Conservation (phyloP, 2,797 vertebrate species). For the Gymnodraco acuticeps region DNA sequence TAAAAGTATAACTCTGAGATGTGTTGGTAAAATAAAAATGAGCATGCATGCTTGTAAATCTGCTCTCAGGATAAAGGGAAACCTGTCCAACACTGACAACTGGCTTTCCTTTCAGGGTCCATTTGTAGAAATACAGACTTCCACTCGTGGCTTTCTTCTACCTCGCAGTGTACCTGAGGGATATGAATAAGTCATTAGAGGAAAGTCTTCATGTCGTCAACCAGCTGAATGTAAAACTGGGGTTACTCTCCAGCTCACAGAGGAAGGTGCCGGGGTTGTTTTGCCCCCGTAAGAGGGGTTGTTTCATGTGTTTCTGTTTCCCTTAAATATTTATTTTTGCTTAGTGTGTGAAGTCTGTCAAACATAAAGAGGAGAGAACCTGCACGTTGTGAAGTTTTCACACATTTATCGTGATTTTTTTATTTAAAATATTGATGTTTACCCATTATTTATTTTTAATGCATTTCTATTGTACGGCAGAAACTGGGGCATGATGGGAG, state of each 20-base stretch:
- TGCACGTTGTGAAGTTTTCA: background rate
- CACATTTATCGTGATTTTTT: background rate
- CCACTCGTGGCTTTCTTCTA: constrained; percentile 28
- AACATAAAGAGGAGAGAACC: background rate
- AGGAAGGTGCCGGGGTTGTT: background rate
- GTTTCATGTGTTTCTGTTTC: constrained; percentile 35
- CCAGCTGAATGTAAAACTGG: constrained; percentile 36
- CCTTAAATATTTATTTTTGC: constrained; percentile 16
- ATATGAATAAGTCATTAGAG: constrained; percentile 71
- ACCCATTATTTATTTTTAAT: constrained; percentile 14
- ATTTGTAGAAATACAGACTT: constrained; percentile 63
- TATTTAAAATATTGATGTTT: constrained; percentile 33
- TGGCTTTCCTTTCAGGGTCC: constrained; percentile 64
- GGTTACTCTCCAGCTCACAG: constrained; percentile 20
- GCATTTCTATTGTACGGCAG: background rate
- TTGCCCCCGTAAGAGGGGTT: background rate
- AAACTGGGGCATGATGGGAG: background rate
- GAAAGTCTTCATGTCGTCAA: constrained; percentile 42
- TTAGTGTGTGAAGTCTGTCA: constrained; percentile 21
- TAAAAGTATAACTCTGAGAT: constrained; percentile 31
- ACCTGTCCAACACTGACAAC: constrained; percentile 28
- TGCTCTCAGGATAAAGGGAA: constrained; percentile 35
- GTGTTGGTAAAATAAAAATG: constrained; percentile 31
- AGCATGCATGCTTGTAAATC: constrained; percentile 26
- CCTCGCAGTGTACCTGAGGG: constrained; percentile 48